phyloP scores from a whole-genome alignment of 1,140 invertebrate genomes.

The Drosophila truncata region DNA sequence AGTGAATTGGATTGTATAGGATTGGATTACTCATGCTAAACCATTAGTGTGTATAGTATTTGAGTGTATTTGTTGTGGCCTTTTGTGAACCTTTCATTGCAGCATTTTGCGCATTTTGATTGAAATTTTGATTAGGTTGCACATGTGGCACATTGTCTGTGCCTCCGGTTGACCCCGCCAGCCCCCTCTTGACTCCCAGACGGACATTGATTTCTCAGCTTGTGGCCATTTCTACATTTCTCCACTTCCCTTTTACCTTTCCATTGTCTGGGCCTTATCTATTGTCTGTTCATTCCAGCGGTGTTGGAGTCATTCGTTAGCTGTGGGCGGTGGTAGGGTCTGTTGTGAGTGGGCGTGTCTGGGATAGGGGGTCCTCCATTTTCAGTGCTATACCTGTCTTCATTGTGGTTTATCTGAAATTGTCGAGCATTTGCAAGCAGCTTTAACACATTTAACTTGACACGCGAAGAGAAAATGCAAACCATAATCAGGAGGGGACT shows the following conservation, averaged over 20 bases:
- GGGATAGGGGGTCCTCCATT: constrained; percentile 3
- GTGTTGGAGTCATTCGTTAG: constrained; percentile 22
- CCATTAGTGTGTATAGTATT: constrained; percentile 24
- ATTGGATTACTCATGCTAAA: constrained; percentile 42
- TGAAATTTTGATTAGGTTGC: constrained; percentile 76
- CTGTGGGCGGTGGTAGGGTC: background rate
- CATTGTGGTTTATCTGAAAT: constrained; percentile 29
- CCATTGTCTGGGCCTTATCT: constrained; percentile 11
- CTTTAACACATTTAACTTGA: constrained; percentile 15
- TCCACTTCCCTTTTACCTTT: constrained; percentile 25
- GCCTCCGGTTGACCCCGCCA: background rate
- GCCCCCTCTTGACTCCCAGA: background rate
- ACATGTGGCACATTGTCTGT: constrained; percentile 71
- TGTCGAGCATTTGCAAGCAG: constrained; percentile 8
- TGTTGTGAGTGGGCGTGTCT: constrained; percentile 28
- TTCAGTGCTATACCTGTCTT: constrained; percentile 4
- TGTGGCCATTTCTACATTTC: constrained; percentile 45
- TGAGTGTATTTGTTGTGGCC: constrained; percentile 45
- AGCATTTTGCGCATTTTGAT: constrained; percentile 71
- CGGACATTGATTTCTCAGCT: constrained; percentile 74
- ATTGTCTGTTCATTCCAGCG: constrained; percentile 38
- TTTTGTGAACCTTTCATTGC: constrained; percentile 48
- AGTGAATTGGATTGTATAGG: constrained; percentile 11
- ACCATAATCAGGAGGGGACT: too few relatives aligned
- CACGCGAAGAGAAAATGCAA: background rate